Conservation (phyloP, 2,113 vertebrate genomes). For the Daphoenositta chrysoptera region DNA sequence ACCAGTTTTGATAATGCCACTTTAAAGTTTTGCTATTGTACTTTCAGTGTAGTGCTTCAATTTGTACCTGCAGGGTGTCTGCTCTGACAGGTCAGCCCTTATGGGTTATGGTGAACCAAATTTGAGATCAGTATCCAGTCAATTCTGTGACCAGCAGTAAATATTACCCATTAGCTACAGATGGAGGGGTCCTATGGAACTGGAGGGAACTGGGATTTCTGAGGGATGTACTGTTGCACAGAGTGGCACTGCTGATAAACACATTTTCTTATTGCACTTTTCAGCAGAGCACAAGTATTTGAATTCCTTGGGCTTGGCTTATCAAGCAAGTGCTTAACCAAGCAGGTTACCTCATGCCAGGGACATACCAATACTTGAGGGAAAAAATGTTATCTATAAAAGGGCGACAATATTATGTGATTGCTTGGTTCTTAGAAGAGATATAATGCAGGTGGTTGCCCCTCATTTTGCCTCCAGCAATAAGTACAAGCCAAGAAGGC, state of each 20-base stretch:
- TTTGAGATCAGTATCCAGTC: not conserved
- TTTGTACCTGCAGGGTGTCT: not conserved
- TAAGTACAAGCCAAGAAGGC: not conserved
- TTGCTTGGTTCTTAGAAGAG: not conserved
- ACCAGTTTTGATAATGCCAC: not conserved
- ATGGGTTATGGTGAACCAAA: not conserved
- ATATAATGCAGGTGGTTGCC: not conserved
- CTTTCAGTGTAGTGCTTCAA: not conserved
- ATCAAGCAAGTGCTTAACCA: not conserved
- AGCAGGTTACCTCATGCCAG: not conserved
- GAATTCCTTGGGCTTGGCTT: not conserved
- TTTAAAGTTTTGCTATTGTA: not conserved
- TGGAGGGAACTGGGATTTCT: not conserved
- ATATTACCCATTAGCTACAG: not conserved
- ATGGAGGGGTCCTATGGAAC: not conserved
- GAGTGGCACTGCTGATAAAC: not conserved
- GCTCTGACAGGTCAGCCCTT: not conserved
- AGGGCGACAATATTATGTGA: not conserved
- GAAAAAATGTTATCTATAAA: not conserved
- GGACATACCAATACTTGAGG: not conserved
- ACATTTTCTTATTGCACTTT: not conserved
- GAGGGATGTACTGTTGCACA: not conserved
- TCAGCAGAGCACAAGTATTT: not conserved
- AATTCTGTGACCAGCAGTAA: not conserved
- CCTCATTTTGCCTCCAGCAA: not conserved